Evolutionary conservation across 1,140 invertebrate species (phyloP).

Genomic region (Lepidostoma basale): DNA sequence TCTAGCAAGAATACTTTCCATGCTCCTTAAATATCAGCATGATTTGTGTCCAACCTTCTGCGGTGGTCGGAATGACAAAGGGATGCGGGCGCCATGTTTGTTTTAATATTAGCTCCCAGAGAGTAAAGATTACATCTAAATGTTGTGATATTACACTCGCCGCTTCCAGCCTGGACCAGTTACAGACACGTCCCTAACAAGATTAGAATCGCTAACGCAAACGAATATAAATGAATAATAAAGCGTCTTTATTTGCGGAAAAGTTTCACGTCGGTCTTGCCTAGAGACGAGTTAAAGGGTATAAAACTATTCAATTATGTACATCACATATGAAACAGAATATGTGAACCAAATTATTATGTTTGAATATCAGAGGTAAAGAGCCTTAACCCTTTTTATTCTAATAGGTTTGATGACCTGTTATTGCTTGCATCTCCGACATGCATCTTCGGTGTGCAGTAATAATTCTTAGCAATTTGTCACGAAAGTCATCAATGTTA

Average conservation of each 20-base stretch:
- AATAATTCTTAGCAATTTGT: too few species aligned
- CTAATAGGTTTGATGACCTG: too few species aligned
- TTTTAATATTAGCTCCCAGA: constrained; percentile 22
- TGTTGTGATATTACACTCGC: constrained; percentile 8
- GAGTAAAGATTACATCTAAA: constrained; percentile 32
- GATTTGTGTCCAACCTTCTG: constrained; percentile 16
- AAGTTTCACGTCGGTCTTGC: neutral
- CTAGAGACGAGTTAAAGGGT: too few species aligned
- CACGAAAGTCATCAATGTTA: too few species aligned
- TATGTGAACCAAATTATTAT: too few species aligned
- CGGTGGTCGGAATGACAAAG: constrained; percentile 11
- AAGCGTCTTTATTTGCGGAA: constrained; percentile 2
- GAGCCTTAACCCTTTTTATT: too few species aligned
- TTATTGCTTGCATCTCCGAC: too few species aligned
- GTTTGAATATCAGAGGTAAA: too few species aligned
- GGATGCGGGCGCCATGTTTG: neutral
- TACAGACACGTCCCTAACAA: neutral
- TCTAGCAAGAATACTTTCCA: too few species aligned
- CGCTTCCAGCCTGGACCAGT: neutral
- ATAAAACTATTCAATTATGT: too few species aligned
- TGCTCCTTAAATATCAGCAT: constrained; percentile 11
- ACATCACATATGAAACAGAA: too few species aligned
- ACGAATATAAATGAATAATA: constrained; percentile 9
- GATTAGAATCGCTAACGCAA: constrained; percentile 5
- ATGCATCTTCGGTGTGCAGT: too few species aligned